Conservation (phyloP, 2,888 invertebrate species). For the Drosophila greeni region DNA sequence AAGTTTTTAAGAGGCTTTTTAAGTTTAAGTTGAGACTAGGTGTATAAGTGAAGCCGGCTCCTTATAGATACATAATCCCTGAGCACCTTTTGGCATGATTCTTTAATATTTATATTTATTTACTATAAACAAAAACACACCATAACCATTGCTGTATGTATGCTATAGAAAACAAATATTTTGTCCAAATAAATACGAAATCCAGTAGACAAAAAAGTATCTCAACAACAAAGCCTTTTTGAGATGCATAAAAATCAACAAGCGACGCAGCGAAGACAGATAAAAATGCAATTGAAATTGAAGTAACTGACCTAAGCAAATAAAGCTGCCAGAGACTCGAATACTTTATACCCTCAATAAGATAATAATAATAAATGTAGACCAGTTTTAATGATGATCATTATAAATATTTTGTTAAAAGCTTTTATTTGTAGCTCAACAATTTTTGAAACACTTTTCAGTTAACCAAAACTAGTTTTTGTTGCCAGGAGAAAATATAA, state of each 20-base stretch:
- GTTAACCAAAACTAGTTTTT: background rate
- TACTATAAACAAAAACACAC: background rate
- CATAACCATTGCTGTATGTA: background rate
- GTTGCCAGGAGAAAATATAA: background rate
- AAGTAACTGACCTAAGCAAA: slow-evolving; percentile 23
- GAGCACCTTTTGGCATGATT: background rate
- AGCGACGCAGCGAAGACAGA: background rate
- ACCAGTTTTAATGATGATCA: no score
- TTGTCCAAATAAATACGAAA: slow-evolving; percentile 5
- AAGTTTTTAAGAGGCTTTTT: background rate
- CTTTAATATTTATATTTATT: background rate
- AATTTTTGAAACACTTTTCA: no score
- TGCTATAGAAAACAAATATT: no score
- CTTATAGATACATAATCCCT: background rate
- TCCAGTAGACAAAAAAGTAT: slow-evolving; percentile 1
- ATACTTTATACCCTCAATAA: background rate
- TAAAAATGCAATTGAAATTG: slow-evolving; percentile 3
- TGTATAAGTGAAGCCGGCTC: background rate
- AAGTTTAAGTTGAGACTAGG: background rate
- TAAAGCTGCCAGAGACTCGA: background rate
- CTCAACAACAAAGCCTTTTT: slow-evolving; percentile 14
- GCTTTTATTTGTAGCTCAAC: background rate
- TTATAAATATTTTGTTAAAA: background rate
- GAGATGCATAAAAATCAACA: slow-evolving; percentile 6
- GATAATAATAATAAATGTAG: background rate